These are phyloP conservation scores for Danaus chrysippus DNA, from an alignment of 2,888 invertebrate species.

Conservation along the genomic window DNA sequence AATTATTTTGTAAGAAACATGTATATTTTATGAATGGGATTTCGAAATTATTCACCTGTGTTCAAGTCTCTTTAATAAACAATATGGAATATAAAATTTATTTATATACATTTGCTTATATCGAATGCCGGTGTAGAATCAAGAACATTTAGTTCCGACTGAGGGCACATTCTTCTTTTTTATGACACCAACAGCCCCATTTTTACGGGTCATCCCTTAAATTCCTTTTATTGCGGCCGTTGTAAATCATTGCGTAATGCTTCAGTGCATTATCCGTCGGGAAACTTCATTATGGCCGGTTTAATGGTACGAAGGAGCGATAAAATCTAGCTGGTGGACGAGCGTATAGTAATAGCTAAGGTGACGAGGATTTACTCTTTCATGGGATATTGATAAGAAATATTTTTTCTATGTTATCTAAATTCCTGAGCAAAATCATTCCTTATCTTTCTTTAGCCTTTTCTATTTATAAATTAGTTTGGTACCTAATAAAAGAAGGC, in stretches of 20 bases:
- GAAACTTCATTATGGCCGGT: conserved; percentile 78
- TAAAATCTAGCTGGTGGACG: conserved; percentile 71
- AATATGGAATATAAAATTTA: background rate
- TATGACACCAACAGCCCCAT: conserved; percentile 56
- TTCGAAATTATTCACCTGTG: no score
- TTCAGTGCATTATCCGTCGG: conserved; percentile 74
- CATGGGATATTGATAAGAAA: conserved; percentile 15
- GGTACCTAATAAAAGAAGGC: background rate
- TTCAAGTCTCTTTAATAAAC: background rate
- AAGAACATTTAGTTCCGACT: conserved; percentile 49
- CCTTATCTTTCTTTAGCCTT: background rate
- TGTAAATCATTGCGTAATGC: conserved; percentile 78
- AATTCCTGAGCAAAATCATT: background rate
- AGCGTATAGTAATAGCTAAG: conserved; percentile 46
- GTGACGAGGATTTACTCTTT: conserved; percentile 37
- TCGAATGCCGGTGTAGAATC: background rate
- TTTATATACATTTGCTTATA: background rate
- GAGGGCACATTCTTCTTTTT: conserved; percentile 68
- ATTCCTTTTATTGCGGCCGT: conserved; percentile 77
- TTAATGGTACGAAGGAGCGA: conserved; percentile 77
- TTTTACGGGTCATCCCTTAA: conserved; percentile 78
- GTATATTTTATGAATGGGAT: no score
- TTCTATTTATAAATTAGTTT: background rate
- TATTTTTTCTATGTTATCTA: background rate
- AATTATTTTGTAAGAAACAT: no score